Percentiles rank a stretch among this genome's conserved stretches.
Evolutionary conservation across 2,113 vertebrate species (phyloP).

Genomic region (Dendrocopos noguchii): DNA sequence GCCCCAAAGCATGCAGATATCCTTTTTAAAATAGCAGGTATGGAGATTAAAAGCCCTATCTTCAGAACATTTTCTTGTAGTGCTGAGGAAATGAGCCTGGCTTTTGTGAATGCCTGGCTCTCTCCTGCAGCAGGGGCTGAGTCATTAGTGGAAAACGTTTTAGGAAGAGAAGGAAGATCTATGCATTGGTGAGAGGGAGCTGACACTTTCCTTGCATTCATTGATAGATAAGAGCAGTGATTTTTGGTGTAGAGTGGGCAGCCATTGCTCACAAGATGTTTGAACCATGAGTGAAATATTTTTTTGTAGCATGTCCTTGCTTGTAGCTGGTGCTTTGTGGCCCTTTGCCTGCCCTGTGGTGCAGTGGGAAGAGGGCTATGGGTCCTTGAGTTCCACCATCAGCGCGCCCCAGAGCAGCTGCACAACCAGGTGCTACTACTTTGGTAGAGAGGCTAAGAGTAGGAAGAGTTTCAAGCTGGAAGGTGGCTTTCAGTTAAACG

Average conservation of each 20-base stretch:
- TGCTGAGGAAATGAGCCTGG: background rate
- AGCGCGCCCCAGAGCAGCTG: rapidly evolving
- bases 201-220: background rate
- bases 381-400: rapidly evolving
- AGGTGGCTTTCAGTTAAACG: background rate
- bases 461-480: background rate
- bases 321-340: background rate
- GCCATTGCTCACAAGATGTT: background rate
- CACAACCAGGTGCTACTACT: background rate
- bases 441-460: background rate
- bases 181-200: background rate
- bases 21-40: background rate
- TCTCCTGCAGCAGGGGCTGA: background rate
- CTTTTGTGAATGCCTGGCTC: background rate
- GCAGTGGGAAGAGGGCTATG: rapidly evolving
- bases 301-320: background rate
- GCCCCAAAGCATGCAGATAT: background rate
- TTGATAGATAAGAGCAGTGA: background rate
- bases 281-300: background rate
- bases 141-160: background rate
- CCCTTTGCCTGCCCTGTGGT: rapidly evolving
- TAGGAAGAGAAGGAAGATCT: background rate
- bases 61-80: background rate
- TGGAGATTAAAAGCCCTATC: rapidly evolving
- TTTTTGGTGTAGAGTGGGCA: background rate